Base-by-base conservation (phyloP, 1,140 invertebrate species). In the Bactericera cockerelli region DNA sequence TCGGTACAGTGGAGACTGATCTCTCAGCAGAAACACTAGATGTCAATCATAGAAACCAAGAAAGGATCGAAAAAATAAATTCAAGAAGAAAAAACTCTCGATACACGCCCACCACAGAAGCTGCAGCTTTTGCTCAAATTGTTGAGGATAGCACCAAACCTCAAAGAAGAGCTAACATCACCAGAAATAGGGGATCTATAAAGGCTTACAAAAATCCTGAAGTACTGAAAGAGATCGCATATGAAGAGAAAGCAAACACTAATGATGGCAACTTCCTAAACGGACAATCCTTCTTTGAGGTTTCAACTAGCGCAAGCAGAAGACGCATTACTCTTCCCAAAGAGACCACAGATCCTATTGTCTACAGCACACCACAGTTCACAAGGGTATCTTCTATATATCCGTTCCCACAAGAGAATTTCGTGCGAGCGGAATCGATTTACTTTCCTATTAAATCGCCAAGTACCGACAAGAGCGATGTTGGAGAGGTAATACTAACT, bases 101-200 rank as follows among this genome's bases (percentile, higher is more conserved):
- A n/a, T 49, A 49, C 42, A 49, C 42, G 19, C 59, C 57, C 21
- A 59, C 61, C 36, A 28, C 53, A 26, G 24, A 22, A n/a, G 13
- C 31, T 16, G n/a, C 33, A 36, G 26, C 2, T 60, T 19, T 53
- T 2, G 14, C 42, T 25, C 57, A 59, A 38, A 3, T 36, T 55
- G 8, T 24, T 8, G 54, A 49, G 16, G 31, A 26, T n/a, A 62
- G 22, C 4, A 33, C 36, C 19, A 60, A 60, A 55, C 19, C 22
- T 49, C 42, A 22, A 8, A 49, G 22, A 49, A 49, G 19, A 49
- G n/a, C 42, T 8, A 49, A 49, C 19, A n/a, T 49, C 19, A 49
- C 42, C 6, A 16, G 42, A 16, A 49, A 49, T 16, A 16, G 42
- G n/a, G 42, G 42, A 49, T 10, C 4, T 49, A 49, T 49, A 4